Percentiles rank a stretch among this genome's conserved stretches.
phyloP scores from a whole-genome alignment of 1,140 invertebrate species.

The Zaprionus ghesquierei region DNA sequence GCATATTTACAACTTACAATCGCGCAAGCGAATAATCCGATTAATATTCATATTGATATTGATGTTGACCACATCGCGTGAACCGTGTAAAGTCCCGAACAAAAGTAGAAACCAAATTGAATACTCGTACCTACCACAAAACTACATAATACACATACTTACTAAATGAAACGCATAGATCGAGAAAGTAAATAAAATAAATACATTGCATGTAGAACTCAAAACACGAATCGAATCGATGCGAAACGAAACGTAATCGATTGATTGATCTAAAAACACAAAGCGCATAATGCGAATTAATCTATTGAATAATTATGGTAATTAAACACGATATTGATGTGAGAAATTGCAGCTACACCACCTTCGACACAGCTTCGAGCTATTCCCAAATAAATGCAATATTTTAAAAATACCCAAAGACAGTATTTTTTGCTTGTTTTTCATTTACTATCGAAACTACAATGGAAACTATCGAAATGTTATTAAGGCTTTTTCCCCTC shows the following conservation, averaged over 20 bases:
- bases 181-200: slow-evolving; percentile 3
- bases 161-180: slow-evolving; percentile 2
- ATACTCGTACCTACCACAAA: slow-evolving; percentile 40
- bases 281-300: slow-evolving; percentile 28
- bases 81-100: slow-evolving; percentile 71
- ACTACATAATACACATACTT: not conserved
- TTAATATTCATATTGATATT: slow-evolving; percentile 57
- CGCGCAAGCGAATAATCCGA: slow-evolving; percentile 49
- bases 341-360: slow-evolving; percentile 58
- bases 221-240: slow-evolving; percentile 56
- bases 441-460: not conserved
- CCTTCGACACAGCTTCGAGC: slow-evolving; percentile 65
- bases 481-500: too few relatives aligned
- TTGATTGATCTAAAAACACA: slow-evolving; percentile 59
- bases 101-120: slow-evolving; percentile 10
- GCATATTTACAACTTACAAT: slow-evolving; percentile 65
- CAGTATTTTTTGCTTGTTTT: not conserved
- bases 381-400: slow-evolving; percentile 78
- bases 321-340: slow-evolving; percentile 57
- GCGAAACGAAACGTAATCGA: slow-evolving; percentile 44
- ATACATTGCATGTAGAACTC: slow-evolving; percentile 61
- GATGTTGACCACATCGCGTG: slow-evolving; percentile 51
- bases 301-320: slow-evolving; percentile 24
- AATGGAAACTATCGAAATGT: not conserved
- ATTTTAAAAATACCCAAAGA: slow-evolving; percentile 61